Base-by-base conservation (phyloP, 1,140 invertebrate genomes). In the Marisa cornuarietis region DNA sequence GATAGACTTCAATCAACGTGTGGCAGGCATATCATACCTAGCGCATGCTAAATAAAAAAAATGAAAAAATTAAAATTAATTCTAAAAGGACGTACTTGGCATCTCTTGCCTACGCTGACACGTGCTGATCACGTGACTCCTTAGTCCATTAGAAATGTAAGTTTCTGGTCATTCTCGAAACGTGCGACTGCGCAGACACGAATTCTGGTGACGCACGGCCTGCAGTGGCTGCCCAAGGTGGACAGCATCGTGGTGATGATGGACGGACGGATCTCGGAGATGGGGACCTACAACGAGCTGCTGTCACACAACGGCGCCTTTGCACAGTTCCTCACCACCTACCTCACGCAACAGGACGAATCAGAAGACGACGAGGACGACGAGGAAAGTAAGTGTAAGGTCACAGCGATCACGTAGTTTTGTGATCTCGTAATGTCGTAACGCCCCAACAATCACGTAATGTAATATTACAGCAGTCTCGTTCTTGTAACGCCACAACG, bases 201-300 rank as follows among this genome's bases (percentile, higher is more conserved):
- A 24, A 79, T 91, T 54, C 72, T 91, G 73, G 90, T 90, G 0
- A 92, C 91, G 31, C 89, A 91, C 76, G 88, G 87, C 14, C 61
- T 91, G 14, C 87, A 88, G n/a, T 83, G 87, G 82, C 81, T 91
- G n/a, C 85, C 87, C 11, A 73, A 85, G n/a, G 86, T 90, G 58
- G 91, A 91, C 79, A 62, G 80, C 69, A 90, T 91, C 62, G 76
- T 88, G 71, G 86, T 91, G 14, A 79, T 91, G 79, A 80, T 79
- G 3, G 76, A 89, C 74, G 90, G 91, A 0, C 26, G 58, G n/a
- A 87, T 91, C 24, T 79, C 81, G 16, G 90, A 91, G 74, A 76
- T 69, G 14, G 91, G 91, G 4, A 85, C 85, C 13, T 92, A 90
- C 72, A 76, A 88, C n/a, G 81, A 90, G 31, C 82, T 90, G 7